phyloP scores from a whole-genome alignment of 2,113 vertebrate genomes.

The Pionites leucogaster region DNA sequence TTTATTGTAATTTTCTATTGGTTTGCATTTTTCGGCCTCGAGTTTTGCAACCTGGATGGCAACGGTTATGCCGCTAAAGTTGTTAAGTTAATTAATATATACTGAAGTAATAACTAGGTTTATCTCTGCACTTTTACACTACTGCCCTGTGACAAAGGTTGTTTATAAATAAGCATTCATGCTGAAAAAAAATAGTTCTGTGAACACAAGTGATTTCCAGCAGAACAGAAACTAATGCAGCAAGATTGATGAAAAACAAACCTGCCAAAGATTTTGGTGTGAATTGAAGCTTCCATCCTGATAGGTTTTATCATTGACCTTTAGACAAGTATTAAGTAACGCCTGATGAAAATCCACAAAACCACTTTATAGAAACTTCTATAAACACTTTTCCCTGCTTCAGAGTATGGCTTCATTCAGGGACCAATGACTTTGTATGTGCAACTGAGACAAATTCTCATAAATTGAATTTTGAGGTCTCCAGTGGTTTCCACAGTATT shows the following conservation, averaged over 20 bases:
- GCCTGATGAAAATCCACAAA: background rate
- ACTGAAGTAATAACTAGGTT: conserved; percentile 40
- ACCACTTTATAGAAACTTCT: background rate
- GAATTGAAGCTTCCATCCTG: background rate
- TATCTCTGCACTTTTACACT: conserved; percentile 16
- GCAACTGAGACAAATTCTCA: background rate
- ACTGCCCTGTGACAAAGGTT: background rate
- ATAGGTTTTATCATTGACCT: background rate
- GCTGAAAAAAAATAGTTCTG: background rate
- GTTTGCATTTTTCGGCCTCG: conserved; percentile 12
- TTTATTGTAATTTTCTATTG: background rate
- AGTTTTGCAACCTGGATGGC: background rate
- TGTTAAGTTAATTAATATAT: conserved; percentile 60
- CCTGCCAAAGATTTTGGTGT: background rate
- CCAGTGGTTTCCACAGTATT: background rate
- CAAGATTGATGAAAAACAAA: background rate
- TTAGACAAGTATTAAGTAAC: background rate
- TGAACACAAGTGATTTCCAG: background rate
- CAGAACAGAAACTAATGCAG: background rate
- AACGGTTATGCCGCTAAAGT: conserved; percentile 31
- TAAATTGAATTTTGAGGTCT: background rate
- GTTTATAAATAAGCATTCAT: conserved; percentile 19
- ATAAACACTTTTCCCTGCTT: background rate
- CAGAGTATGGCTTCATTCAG: background rate
- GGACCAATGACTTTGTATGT: background rate